Percentiles rank a stretch among this genome's conserved stretches.
phyloP scores from a whole-genome alignment of 2,888 invertebrate species.

The Scrobipalpa costella region DNA sequence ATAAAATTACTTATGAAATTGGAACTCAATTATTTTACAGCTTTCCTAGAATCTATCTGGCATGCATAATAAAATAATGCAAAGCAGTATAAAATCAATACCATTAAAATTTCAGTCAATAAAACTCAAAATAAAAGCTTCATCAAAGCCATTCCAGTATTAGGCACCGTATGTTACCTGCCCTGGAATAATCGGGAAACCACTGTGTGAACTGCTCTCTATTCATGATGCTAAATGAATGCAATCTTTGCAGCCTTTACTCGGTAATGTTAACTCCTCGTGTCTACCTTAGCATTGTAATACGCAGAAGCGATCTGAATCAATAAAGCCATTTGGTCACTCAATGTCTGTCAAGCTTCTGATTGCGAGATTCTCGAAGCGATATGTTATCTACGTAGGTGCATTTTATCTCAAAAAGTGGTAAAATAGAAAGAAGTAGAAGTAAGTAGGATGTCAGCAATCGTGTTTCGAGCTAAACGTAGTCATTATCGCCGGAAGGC shows the following conservation, averaged over 20 bases:
- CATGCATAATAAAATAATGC: constrained; percentile 79
- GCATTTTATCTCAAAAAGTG: constrained; percentile 75
- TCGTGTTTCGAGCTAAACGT: constrained; percentile 76
- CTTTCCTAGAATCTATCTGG: constrained; percentile 71
- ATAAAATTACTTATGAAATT: neutral
- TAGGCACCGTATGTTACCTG: constrained; percentile 51
- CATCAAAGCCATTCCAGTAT: constrained; percentile 78
- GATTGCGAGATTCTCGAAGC: constrained; percentile 72
- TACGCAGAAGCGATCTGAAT: constrained; percentile 72
- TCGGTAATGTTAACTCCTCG: constrained; percentile 49
- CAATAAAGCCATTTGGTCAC: constrained; percentile 69
- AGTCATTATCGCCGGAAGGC: constrained; percentile 68
- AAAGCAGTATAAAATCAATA: constrained; percentile 74
- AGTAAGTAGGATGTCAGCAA: constrained; percentile 71
- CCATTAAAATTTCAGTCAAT: constrained; percentile 45
- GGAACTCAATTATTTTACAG: constrained; percentile 52
- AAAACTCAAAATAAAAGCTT: constrained; percentile 73
- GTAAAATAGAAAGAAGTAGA: constrained; percentile 75
- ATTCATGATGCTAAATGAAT: constrained; percentile 63
- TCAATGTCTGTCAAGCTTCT: constrained; percentile 70
- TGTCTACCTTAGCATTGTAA: constrained; percentile 63
- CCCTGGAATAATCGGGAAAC: constrained; percentile 61
- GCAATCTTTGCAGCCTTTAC: constrained; percentile 56
- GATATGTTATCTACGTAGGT: constrained; percentile 75
- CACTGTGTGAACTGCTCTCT: constrained; percentile 67